Base-by-base conservation (phyloP, 2,797 vertebrate genomes). In the Halcyon leucocephala region DNA sequence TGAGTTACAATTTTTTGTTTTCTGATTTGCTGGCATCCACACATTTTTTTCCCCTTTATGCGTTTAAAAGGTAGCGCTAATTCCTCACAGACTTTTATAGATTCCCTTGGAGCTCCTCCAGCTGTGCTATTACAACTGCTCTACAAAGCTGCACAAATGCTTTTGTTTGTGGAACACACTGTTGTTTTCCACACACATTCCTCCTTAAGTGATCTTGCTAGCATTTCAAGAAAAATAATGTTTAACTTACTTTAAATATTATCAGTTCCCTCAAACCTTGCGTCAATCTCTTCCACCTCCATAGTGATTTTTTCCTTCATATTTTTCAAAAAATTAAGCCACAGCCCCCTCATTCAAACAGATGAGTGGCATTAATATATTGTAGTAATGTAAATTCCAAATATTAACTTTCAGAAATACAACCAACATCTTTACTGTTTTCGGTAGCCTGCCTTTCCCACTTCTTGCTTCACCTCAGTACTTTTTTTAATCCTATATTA, bases 21-120 rank as follows among this genome's bases (percentile, higher is more conserved):
- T 9, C 60, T 69, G 19, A 82, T 81, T 67, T 92, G 18, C 57
- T 92, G 82, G 65, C 17, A 11, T 72, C 18, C 20, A 46, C 70
- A 91, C 14, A 28, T 62, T 90, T 88, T 93, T 93, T 91, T 37
- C 13, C 15, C 46, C 46, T 37, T 22, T 72, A 51, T 72, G 37
- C 28, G 15, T 79, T 96, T 77, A 91, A 88, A 88, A 92, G 69
- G n/a, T 66, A 82, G 55, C 1, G 13, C 76, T 81, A 91, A 94
- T 84, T 86, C 84, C 0, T 0, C 46, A 78, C 46, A 93, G 82
- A 55, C 66, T 92, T 85, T 39, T 86, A 76, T 24, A 79, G 72
- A 90, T 81, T 83, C 31, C 48, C 24, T 76, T 78, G 90, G 85
- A 83, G 57, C 78, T 91, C 46, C 37, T 97, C 91, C 94, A 95